Evolutionary conservation across 2,888 invertebrate genomes (phyloP).

Genomic region (Formica aserva): DNA sequence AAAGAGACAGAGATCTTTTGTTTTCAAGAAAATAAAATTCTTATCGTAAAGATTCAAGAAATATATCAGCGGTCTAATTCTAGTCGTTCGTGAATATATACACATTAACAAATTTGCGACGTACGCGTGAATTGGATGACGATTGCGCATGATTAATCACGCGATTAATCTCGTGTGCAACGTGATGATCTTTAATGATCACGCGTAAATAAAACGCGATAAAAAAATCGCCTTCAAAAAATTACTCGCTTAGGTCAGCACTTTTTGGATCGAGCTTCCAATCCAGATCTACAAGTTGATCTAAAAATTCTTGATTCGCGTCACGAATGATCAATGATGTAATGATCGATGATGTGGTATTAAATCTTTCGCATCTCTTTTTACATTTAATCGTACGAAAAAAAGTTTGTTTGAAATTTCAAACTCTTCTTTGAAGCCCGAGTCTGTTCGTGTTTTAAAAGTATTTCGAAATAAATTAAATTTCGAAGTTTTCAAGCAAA

Average conservation of each 20-base stretch:
- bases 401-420: background rate
- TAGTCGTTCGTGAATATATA: slow-evolving; percentile 31
- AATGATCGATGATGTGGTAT: background rate
- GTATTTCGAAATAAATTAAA: background rate
- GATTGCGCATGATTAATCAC: slow-evolving; percentile 34
- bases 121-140: slow-evolving; percentile 20
- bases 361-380: background rate
- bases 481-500: background rate
- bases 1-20: background rate
- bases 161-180: slow-evolving; percentile 38
- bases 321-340: slow-evolving; percentile 1
- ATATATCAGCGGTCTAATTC: slow-evolving; percentile 21
- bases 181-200: slow-evolving; percentile 29
- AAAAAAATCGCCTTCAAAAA: slow-evolving; percentile 36
- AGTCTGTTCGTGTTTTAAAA: background rate
- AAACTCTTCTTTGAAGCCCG: too few species aligned
- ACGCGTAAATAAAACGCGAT: slow-evolving; percentile 31
- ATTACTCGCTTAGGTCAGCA: slow-evolving; percentile 35
- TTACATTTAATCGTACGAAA: background rate
- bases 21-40: background rate
- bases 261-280: background rate
- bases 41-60: background rate
- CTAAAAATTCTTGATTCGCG: background rate
- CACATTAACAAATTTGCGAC: slow-evolving; percentile 37
- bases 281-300: background rate